phyloP scores from a whole-genome alignment of 2,113 vertebrate species.

The Rutilus rutilus region DNA sequence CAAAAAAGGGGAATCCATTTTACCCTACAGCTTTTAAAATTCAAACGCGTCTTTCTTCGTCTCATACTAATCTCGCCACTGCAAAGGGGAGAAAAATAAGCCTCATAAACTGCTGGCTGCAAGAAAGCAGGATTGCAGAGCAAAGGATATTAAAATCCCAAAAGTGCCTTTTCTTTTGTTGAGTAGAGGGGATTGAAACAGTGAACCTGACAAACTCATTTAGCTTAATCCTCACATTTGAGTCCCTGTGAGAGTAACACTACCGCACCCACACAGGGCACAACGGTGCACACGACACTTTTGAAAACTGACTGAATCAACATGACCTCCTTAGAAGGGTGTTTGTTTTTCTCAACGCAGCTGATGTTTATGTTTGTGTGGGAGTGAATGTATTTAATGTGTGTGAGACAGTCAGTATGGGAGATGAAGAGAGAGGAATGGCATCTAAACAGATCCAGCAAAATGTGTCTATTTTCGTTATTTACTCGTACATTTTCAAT shows the following conservation, averaged over 20 bases:
- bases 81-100: constrained; percentile 36
- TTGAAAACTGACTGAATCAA: constrained; percentile 43
- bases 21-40: constrained; percentile 38
- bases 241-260: constrained; percentile 43
- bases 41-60: constrained; percentile 32
- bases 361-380: constrained; percentile 23
- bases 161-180: constrained; percentile 62
- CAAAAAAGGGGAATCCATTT: constrained; percentile 47
- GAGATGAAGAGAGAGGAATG: background rate
- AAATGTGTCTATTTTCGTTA: background rate
- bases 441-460: background rate
- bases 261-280: constrained; percentile 26
- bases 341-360: constrained; percentile 28
- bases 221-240: constrained; percentile 58
- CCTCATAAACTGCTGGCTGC: constrained; percentile 47
- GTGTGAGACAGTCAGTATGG: background rate
- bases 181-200: constrained; percentile 62
- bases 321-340: constrained; percentile 43
- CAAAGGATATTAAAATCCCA: constrained; percentile 58
- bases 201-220: constrained; percentile 64
- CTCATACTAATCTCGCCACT: constrained; percentile 32
- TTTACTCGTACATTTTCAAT: background rate
- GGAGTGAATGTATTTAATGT: background rate
- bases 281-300: constrained; percentile 21
- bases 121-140: constrained; percentile 53